Evolutionary conservation across 2,888 invertebrate species (phyloP), one percentile per base, ranked within the genome.

Genomic region (Rhabditoides inermis): DNA sequence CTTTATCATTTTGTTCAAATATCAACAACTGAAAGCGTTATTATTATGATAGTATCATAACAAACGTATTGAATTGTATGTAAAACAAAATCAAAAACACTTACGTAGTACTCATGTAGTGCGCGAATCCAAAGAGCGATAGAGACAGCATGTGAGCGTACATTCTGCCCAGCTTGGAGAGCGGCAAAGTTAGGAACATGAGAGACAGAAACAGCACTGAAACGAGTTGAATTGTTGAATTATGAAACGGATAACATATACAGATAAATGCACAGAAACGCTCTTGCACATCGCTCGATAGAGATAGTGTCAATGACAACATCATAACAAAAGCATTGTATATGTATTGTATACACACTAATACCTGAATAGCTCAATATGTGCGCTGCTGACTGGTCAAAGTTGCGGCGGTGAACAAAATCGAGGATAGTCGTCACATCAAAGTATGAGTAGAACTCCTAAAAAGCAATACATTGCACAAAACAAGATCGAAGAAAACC

Each of bases 91-190:
- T 7, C 7, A 7, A 28, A 20, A n/a, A 26, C 30, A 2, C 25
- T 6, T 32, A 3, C 23, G 15, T 51, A 22, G 59, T 61, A 1
- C 80, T 80, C 53, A 81, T 72, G 54, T 78, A 73, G 60, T 80
- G 79, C 7, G 79, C 77, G 20, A 75, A 71, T 2, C 76, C 74
- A 36, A 82, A 72, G 2, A 82, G 69, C 27, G 77, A 70, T 7
- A 77, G 73, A 58, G 78, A 78, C 36, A 81, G 69, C 28, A 79
- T 70, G 69, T 82, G 81, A 71, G 80, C 78, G 73, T 82, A 82
- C 45, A 82, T 72, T 18, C 75, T 75, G 27, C 80, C 77, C 30
- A 82, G 75, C 53, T 77, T 77, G 50, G 75, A 73, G 27, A 82
- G 63, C 1, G 82, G 81, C 25, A 82, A 72, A 2, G 81, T 69